Conservation (phyloP, 2,797 vertebrate genomes). For the Agapornis canus region DNA sequence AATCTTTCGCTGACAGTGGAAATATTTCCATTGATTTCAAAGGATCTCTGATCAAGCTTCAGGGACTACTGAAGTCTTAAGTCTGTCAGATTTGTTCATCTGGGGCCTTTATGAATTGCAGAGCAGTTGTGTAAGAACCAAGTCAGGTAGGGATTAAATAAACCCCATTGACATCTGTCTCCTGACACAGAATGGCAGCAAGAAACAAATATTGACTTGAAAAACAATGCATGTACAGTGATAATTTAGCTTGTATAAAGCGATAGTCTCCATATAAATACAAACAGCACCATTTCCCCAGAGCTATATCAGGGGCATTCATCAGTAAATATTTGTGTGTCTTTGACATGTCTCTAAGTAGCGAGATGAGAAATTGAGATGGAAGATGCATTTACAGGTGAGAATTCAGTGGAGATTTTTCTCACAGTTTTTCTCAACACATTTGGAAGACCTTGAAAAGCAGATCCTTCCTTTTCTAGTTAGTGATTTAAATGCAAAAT, state of each 20-base stretch:
- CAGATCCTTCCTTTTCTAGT: not conserved
- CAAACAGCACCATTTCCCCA: constrained; percentile 49
- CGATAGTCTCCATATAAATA: constrained; percentile 43
- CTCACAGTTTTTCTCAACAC: not conserved
- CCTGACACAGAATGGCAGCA: not conserved
- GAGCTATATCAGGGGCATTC: constrained; percentile 37
- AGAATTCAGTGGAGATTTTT: not conserved
- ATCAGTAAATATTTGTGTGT: constrained; percentile 70
- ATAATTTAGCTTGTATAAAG: constrained; percentile 53
- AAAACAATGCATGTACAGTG: constrained; percentile 40
- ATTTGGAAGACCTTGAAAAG: not conserved
- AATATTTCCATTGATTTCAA: not conserved
- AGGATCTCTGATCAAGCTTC: not conserved
- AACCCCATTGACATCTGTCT: not conserved
- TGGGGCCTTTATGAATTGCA: constrained; percentile 3
- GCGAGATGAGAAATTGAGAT: constrained; percentile 34
- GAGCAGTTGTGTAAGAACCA: constrained; percentile 6
- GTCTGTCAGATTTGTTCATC: not conserved
- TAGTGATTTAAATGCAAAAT: not conserved
- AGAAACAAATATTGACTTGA: constrained; percentile 57
- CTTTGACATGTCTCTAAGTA: constrained; percentile 55
- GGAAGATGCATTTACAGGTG: not conserved
- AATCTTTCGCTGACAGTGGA: not conserved
- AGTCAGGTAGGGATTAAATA: constrained; percentile 5
- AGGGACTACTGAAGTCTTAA: not conserved